These are phyloP conservation scores for Enteromius afrohamiltoni DNA, from an alignment of 2,797 vertebrate species.

Conservation along the genomic window DNA sequence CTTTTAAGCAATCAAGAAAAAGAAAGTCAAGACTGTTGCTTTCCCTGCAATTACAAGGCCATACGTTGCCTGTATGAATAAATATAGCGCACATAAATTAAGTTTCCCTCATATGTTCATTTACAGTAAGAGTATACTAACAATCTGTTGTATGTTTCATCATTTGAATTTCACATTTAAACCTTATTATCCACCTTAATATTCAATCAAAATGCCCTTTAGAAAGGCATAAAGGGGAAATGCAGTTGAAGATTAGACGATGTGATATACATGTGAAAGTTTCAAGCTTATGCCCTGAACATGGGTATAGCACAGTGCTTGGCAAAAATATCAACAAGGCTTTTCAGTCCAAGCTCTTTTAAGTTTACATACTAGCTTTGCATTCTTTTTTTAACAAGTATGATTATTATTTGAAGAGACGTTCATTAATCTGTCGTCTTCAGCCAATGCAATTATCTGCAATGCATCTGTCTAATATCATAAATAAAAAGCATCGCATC, in stretches of 20 bases:
- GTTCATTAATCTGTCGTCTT: background rate
- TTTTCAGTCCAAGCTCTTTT: conserved; percentile 30
- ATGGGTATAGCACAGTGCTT: conserved; percentile 54
- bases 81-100: background rate
- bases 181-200: background rate
- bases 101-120: background rate
- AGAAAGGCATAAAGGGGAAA: background rate
- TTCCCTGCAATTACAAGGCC: conserved; percentile 27
- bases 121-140: conserved; percentile 22
- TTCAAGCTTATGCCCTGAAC: conserved; percentile 54
- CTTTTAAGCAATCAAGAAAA: background rate
- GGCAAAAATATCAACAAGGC: conserved; percentile 41
- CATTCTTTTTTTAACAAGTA: background rate
- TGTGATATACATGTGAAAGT: conserved; percentile 19
- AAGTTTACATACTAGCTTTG: conserved; percentile 39
- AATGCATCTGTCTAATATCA: conserved; percentile 19
- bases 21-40: conserved; percentile 19
- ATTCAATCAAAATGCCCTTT: background rate
- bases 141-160: background rate
- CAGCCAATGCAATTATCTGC: conserved; percentile 34
- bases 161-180: conserved; percentile 11
- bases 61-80: background rate
- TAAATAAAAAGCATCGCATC: conserved; percentile 42
- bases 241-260: conserved; percentile 14
- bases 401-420: background rate